Evolutionary conservation across 2,888 invertebrate species (phyloP).

Genomic region (Crocallis elinguaria): DNA sequence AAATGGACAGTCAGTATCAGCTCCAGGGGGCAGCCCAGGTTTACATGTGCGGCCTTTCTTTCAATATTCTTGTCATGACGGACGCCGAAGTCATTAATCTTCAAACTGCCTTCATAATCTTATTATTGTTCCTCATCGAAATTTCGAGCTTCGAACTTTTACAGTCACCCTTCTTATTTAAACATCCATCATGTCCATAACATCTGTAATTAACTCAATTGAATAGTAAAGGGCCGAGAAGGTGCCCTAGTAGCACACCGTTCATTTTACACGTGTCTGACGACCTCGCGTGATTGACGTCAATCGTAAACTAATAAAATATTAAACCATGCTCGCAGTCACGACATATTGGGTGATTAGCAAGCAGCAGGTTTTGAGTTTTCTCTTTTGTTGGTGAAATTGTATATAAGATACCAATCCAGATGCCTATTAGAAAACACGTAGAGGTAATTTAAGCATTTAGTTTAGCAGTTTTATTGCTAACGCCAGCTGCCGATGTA

Average conservation of each 20-base stretch:
- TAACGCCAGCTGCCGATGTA: no score
- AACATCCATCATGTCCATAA: background rate
- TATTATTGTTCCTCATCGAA: no score
- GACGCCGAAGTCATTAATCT: no score
- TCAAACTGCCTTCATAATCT: no score
- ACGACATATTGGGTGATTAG: slow-evolving; percentile 26
- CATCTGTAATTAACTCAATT: background rate
- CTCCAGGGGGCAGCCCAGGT: no score
- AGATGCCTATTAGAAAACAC: background rate
- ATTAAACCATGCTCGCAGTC: slow-evolving; percentile 25
- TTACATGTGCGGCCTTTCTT: no score
- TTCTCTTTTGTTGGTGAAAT: slow-evolving; percentile 7
- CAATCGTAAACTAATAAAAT: slow-evolving; percentile 25
- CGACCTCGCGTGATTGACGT: slow-evolving; percentile 26
- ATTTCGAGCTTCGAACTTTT: no score
- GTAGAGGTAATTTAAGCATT: no score
- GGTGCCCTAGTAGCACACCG: slow-evolving; percentile 25
- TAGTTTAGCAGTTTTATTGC: no score
- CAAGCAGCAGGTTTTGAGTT: slow-evolving; percentile 2
- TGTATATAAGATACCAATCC: background rate
- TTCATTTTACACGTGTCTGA: slow-evolving; percentile 17
- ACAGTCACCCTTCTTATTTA: background rate
- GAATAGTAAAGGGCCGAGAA: slow-evolving; percentile 15
- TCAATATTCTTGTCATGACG: no score
- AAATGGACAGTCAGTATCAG: background rate